A percentile compares a stretch with the other conserved stretches of the same genome.
Conservation (phyloP, 1,140 invertebrate genomes). For the Campoletis sonorensis region DNA sequence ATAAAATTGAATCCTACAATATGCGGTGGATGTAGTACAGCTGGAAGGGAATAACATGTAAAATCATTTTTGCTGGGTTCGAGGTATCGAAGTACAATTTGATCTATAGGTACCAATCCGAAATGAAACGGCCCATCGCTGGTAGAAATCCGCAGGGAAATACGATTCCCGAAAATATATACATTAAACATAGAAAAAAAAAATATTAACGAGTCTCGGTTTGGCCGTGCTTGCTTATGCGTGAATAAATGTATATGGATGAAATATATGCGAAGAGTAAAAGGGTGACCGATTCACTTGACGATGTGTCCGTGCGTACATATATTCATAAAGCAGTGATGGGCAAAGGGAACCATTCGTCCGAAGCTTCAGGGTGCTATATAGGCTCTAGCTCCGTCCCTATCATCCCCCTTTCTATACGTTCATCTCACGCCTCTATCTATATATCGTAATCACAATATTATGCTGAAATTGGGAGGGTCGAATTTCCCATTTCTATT, state of each 20-base stretch:
- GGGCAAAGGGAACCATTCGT: conserved; percentile 59
- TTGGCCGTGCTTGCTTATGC: conserved; percentile 63
- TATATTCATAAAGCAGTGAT: conserved; percentile 24
- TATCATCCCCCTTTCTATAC: conserved; percentile 26
- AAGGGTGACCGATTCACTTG: conserved; percentile 59
- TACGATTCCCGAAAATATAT: conserved; percentile 65
- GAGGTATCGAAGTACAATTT: conserved; percentile 16
- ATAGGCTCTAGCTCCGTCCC: conserved; percentile 23
- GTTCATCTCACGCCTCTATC: conserved; percentile 39
- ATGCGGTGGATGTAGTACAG: no score
- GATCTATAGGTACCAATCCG: conserved; percentile 17
- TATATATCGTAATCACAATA: conserved; percentile 74
- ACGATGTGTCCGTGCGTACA: conserved; percentile 51
- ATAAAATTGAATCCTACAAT: background rate
- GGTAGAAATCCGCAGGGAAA: conserved; percentile 55
- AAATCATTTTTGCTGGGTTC: background rate
- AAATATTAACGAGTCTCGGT: conserved; percentile 64
- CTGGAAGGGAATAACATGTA: background rate
- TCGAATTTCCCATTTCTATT: conserved; percentile 73
- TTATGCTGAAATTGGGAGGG: conserved; percentile 74
- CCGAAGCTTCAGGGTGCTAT: conserved; percentile 45
- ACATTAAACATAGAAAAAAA: conserved; percentile 65
- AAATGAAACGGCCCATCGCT: conserved; percentile 39
- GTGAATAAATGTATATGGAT: conserved; percentile 72
- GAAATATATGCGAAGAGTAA: conserved; percentile 46